Percentiles rank a stretch among this genome's conserved stretches.
These are phyloP conservation scores for Agapornis roseicollis DNA, from an alignment of 2,113 vertebrate species.

Conservation along the genomic window DNA sequence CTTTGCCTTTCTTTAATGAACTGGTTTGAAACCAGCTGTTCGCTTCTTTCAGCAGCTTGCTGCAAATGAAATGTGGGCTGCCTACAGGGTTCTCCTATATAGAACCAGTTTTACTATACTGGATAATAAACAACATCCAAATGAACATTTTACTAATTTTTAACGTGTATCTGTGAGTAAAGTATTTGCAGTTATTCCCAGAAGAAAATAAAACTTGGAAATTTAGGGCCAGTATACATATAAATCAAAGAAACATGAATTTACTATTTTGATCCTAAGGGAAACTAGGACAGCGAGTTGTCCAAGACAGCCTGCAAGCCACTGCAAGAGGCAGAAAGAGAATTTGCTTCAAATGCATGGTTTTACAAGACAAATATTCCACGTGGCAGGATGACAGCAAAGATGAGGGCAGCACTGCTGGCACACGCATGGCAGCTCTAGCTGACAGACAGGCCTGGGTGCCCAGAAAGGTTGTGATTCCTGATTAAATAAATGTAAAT, in stretches of 20 bases:
- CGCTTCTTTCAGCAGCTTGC: not conserved
- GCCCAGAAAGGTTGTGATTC: not conserved
- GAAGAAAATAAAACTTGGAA: not conserved
- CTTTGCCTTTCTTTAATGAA: not conserved
- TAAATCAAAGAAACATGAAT: not conserved
- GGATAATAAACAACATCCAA: not conserved
- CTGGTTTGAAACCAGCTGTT: not conserved
- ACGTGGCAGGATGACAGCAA: slow-evolving; percentile 1
- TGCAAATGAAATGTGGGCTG: not conserved
- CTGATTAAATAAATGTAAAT: too few species aligned
- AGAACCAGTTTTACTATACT: not conserved
- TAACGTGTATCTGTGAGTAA: not conserved
- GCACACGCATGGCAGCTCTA: not conserved
- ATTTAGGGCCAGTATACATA: not conserved
- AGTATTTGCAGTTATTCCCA: not conserved
- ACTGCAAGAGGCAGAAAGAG: not conserved
- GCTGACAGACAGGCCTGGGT: not conserved
- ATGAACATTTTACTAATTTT: not conserved
- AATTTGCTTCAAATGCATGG: not conserved
- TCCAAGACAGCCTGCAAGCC: not conserved
- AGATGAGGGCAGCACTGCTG: slow-evolving; percentile 13
- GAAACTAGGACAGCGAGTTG: not conserved
- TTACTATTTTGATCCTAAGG: not conserved
- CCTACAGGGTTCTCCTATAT: not conserved
- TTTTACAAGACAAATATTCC: not conserved